Conservation (phyloP, 2,888 invertebrate genomes). For the Noctua pronuba region DNA sequence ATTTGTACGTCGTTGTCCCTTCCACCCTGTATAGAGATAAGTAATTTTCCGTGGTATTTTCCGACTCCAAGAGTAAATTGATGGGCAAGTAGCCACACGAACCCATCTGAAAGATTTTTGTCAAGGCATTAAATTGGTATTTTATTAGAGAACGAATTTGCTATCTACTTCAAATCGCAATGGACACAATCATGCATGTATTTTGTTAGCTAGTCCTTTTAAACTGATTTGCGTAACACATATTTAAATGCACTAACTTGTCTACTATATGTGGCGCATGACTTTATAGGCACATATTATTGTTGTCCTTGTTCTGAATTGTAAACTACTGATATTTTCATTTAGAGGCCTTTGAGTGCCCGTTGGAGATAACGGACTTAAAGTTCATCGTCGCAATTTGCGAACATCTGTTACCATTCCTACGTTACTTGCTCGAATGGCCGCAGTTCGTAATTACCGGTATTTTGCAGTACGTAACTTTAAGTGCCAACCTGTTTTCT, state of each 20-base stretch:
- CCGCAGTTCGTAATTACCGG: constrained; percentile 38
- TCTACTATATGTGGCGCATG: constrained; percentile 19
- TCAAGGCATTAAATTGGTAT: neutral
- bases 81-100: no score
- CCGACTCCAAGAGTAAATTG: neutral
- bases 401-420: constrained; percentile 63
- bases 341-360: constrained; percentile 40
- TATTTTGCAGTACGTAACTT: constrained; percentile 40
- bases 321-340: constrained; percentile 60
- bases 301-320: constrained; percentile 62
- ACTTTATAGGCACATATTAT: constrained; percentile 32
- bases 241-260: constrained; percentile 23
- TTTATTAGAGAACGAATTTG: neutral
- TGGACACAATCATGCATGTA: neutral
- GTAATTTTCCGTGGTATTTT: no score
- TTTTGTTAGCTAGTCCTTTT: neutral
- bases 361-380: constrained; percentile 52
- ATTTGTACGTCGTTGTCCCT: no score
- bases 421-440: constrained; percentile 15
- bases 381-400: constrained; percentile 58
- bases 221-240: constrained; percentile 13
- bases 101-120: neutral
- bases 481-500: constrained; percentile 59
- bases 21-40: no score
- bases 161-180: neutral